Conservation (phyloP, 2,113 vertebrate genomes). For the Podarcis raffonei region DNA sequence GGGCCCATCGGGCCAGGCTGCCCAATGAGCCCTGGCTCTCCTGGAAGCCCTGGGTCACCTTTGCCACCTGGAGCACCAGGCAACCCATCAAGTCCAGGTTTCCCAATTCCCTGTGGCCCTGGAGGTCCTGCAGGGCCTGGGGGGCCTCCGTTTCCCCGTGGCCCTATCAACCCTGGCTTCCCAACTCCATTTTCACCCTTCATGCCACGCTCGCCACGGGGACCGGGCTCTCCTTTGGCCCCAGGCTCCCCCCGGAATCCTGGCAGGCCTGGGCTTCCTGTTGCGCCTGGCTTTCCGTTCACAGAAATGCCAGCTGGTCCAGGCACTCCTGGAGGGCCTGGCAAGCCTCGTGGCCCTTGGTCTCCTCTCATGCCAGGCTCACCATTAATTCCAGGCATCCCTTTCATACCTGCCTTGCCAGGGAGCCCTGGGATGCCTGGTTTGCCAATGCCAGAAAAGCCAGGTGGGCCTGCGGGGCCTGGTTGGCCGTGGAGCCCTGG, state of each 20-base stretch:
- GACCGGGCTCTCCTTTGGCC: conserved; percentile 82
- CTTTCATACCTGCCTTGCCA: conserved; percentile 90
- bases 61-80: conserved; percentile 85
- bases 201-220: conserved; percentile 86
- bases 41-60: conserved; percentile 86
- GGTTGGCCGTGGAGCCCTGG: conserved; percentile 91
- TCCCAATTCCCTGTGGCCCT: conserved; percentile 80
- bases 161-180: conserved; percentile 85
- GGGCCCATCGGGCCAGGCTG: conserved; percentile 82
- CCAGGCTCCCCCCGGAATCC: conserved; percentile 91
- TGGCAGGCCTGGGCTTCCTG: conserved; percentile 85
- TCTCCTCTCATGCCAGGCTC: conserved; percentile 86
- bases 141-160: conserved; percentile 84
- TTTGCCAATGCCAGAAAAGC: conserved; percentile 92
- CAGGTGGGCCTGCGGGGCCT: conserved; percentile 89
- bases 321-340: conserved; percentile 90
- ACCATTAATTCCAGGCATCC: conserved; percentile 81
- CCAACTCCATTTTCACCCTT: conserved; percentile 94
- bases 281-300: conserved; percentile 93
- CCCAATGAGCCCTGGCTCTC: conserved; percentile 81
- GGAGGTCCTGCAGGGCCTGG: conserved; percentile 82
- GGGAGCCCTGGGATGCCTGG: conserved; percentile 92
- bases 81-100: conserved; percentile 87
- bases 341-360: conserved; percentile 86
- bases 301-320: conserved; percentile 92